Evolutionary conservation across 2,797 vertebrate genomes (phyloP).

Genomic region (Gymnoscopelus microlampas): DNA sequence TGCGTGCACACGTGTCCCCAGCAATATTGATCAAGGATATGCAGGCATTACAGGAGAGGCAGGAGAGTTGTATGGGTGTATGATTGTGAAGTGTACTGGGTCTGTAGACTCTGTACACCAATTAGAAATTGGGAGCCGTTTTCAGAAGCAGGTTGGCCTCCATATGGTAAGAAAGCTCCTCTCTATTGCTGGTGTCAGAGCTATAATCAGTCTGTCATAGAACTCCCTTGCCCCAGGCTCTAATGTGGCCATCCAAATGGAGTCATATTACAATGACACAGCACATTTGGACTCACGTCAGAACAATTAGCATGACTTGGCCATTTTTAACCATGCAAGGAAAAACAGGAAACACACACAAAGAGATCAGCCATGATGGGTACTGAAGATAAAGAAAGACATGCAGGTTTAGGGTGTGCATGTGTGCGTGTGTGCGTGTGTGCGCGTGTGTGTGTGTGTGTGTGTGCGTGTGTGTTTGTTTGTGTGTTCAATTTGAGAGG

Average conservation of each 20-base stretch:
- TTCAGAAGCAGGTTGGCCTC: background rate
- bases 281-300: constrained; percentile 41
- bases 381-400: background rate
- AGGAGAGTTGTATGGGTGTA: too few relatives aligned
- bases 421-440: constrained; percentile 1
- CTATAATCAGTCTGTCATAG: constrained; percentile 9
- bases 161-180: background rate
- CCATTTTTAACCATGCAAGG: constrained; percentile 34
- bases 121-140: background rate
- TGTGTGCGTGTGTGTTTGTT: constrained; percentile 4
- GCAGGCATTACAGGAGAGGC: too few relatives aligned
- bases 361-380: background rate
- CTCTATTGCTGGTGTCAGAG: constrained; percentile 5
- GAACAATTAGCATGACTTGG: constrained; percentile 36
- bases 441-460: background rate
- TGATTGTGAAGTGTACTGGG: too few relatives aligned
- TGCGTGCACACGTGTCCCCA: too few relatives aligned
- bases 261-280: constrained; percentile 53
- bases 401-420: background rate
- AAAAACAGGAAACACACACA: constrained; percentile 25
- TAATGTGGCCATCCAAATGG: constrained; percentile 7
- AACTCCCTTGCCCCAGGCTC: background rate
- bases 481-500: background rate
- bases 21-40: too few relatives aligned
- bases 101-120: too few relatives aligned